These are phyloP conservation scores for Drosophila recens DNA, from an alignment of 2,888 invertebrate species.

Conservation along the genomic window DNA sequence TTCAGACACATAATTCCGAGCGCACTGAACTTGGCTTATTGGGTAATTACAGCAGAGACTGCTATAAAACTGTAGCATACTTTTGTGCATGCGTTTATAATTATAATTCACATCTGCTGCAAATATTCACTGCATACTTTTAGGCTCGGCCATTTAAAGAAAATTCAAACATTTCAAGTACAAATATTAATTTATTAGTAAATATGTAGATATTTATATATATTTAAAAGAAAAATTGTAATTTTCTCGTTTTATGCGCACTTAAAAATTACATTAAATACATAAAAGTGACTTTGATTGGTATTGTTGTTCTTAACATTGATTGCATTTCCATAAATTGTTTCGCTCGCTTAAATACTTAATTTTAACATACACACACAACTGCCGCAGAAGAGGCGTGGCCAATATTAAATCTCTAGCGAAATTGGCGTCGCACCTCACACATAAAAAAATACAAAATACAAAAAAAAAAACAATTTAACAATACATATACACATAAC, in stretches of 20 bases:
- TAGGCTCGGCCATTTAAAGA: neutral
- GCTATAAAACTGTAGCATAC: neutral
- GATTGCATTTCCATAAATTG: conserved; percentile 18
- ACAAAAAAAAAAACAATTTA: conserved; percentile 29
- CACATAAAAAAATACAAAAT: conserved; percentile 19
- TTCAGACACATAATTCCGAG: too few relatives aligned
- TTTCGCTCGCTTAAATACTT: conserved; percentile 17
- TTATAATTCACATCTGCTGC: neutral
- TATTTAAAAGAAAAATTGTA: conserved; percentile 25
- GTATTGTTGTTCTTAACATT: conserved; percentile 33
- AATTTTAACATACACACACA: conserved; percentile 29
- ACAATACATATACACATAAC: conserved; percentile 44
- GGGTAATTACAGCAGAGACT: neutral
- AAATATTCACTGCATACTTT: conserved; percentile 12
- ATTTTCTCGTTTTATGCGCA: conserved; percentile 35
- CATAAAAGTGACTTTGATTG: conserved; percentile 73
- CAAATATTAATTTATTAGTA: conserved; percentile 26
- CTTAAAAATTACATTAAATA: conserved; percentile 47
- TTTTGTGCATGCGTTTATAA: neutral
- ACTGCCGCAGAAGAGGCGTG: conserved; percentile 24
- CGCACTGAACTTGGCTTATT: too few relatives aligned
- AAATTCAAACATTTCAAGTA: conserved; percentile 3
- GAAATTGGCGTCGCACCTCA: neutral
- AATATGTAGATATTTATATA: conserved; percentile 11
- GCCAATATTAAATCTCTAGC: conserved; percentile 2